Percentiles rank a stretch among this genome's conserved stretches.
These are phyloP conservation scores for Mesitornis unicolor DNA, from an alignment of 2,113 vertebrate genomes.

Conservation along the genomic window DNA sequence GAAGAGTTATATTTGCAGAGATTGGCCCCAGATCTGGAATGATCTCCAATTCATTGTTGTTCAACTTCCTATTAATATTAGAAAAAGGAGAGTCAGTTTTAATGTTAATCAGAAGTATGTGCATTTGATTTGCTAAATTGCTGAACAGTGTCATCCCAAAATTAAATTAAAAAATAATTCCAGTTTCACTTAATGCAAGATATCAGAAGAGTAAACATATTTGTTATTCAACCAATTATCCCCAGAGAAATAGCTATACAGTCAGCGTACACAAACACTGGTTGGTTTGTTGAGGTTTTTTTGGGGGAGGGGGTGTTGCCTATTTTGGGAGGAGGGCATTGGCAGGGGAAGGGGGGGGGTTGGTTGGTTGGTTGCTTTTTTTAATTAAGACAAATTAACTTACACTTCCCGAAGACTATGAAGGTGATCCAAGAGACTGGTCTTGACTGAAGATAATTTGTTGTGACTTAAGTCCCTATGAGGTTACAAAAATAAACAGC, in stretches of 20 bases:
- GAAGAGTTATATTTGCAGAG: constrained; percentile 84
- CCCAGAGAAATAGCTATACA: not conserved
- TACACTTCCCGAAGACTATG: constrained; percentile 88
- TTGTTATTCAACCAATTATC: not conserved
- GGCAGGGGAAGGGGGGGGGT: no score
- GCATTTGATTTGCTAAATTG: not conserved
- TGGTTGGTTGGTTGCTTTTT: not conserved
- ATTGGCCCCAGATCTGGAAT: constrained; percentile 84
- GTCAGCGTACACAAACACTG: not conserved
- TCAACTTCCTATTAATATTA: constrained; percentile 82
- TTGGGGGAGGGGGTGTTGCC: not conserved
- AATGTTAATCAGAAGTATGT: not conserved
- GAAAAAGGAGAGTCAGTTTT: constrained; percentile 4
- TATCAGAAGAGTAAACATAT: not conserved
- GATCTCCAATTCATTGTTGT: constrained; percentile 86
- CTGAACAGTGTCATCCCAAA: not conserved
- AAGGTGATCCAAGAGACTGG: constrained; percentile 81
- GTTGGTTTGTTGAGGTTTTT: not conserved
- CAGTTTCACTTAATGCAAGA: not conserved
- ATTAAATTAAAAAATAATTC: not conserved
- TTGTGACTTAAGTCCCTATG: constrained; percentile 93
- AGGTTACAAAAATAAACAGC: constrained; percentile 62
- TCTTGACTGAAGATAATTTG: constrained; percentile 85
- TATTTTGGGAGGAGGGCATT: no score
- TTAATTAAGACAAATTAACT: constrained; percentile 72